phyloP scores from a whole-genome alignment of 2,888 invertebrate species.

The Herminia tarsipennalis region DNA sequence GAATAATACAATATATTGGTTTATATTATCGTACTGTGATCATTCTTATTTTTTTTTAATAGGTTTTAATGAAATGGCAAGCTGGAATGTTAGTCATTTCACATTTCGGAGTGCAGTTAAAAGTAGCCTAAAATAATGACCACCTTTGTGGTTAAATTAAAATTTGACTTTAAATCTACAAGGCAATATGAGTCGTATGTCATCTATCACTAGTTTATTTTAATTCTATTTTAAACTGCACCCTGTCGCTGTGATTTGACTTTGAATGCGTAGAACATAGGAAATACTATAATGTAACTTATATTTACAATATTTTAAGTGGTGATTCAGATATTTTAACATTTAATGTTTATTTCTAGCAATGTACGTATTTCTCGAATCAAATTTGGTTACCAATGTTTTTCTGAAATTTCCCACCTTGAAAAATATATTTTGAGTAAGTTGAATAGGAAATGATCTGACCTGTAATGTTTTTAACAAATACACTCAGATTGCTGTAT shows the following conservation, averaged over 20 bases:
- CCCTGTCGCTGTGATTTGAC: not conserved
- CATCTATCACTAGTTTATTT: too few relatives aligned
- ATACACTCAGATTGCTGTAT: conserved; percentile 13
- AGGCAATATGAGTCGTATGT: too few relatives aligned
- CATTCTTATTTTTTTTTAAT: conserved; percentile 49
- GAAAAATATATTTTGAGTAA: conserved; percentile 5
- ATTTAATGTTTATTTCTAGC: conserved; percentile 19
- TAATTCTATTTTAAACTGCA: not conserved
- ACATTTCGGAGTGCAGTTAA: too few relatives aligned
- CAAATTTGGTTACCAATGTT: conserved; percentile 25
- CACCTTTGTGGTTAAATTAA: too few relatives aligned
- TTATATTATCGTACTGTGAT: conserved; percentile 62
- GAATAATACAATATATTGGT: conserved; percentile 46
- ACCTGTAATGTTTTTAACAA: too few relatives aligned
- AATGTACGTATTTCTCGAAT: conserved; percentile 2
- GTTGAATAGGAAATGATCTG: conserved; percentile 2
- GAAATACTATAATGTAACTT: conserved; percentile 19
- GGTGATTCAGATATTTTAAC: conserved; percentile 18
- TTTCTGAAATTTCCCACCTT: conserved; percentile 31
- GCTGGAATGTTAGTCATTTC: too few relatives aligned
- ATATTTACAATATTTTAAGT: conserved; percentile 14
- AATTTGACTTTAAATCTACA: too few relatives aligned
- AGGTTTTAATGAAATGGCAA: conserved; percentile 25
- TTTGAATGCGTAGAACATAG: not conserved
- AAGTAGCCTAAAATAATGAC: too few relatives aligned